Base-by-base conservation (phyloP, 2,888 invertebrate species). In the Troides aeacus region DNA sequence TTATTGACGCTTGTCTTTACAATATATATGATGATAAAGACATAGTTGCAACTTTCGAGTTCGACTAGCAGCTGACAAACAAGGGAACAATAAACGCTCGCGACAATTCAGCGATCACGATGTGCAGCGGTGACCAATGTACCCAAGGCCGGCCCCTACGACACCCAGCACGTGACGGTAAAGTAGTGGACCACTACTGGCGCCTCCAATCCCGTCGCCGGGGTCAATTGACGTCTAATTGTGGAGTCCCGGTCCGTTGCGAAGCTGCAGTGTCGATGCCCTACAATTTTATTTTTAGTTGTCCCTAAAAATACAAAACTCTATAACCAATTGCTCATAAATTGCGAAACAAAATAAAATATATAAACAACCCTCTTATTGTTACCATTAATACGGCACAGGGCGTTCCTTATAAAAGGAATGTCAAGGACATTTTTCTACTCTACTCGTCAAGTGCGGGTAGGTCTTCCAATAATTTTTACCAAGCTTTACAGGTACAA, bases 161-260 rank as follows among this genome's bases (percentile, higher is more conserved):
- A 72, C 69, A 73, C 62, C 64, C 59, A 70, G 67, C 76, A 75
- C 74, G 75, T 77, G 75, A 75, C 70, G 58, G 24, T 71, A 66
- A 62, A 62, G 68, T 61, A 64, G 46, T 58, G 62, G 17, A 21
- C 66, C 67, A 71, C 71, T 68, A 72, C 72, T 78, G 83, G 81
- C 82, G 83, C 81, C 80, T 84, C 78, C 83, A 82, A 82, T 83
- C 77, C 81, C 75, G 74, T 72, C 78, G 77, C 80, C 77, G 80
- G 84, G 89, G 89, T 90, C 89, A 91, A 91, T 90, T 91, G 89
- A 78, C 79, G 82, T 80, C 82, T 89, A 91, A 90, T 90, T 88
- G 86, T 84, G 77, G 78, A 81, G 80, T 78, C 79, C 77, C 76
- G 74, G 74, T 72, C 70, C 66, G 70, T 75, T 71, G 75, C 75